Evolutionary conservation across 2,113 vertebrate genomes (phyloP), one percentile per base, ranked within the genome.

Genomic region (Anolis carolinensis): DNA sequence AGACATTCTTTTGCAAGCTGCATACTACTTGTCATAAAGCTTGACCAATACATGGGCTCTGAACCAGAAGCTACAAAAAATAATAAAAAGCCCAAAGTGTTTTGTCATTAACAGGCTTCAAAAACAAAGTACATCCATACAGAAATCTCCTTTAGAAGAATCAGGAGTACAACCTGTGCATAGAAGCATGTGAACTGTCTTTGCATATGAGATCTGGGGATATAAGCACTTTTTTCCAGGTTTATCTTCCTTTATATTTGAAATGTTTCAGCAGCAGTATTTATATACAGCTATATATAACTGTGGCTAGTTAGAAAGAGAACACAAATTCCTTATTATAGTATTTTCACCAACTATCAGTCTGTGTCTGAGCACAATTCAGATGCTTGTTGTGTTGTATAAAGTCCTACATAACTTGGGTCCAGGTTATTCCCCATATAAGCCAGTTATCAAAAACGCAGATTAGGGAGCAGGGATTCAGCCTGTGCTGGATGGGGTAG

Each of bases 1-100:
- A 99, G 96, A 95, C 99, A 99, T 90, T 99, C 99, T 91, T 98
- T 98, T 83, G 99, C 99, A 78, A 99, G 91, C 81, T 99, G 99
- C 98, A 99, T 99, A 81, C 98, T 99, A 94, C 98, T 99, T 1
- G 98, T 98, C 99, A 99, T 99, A 92, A 99, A 99, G 94, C 98
- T 99, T 88, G 99, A 99, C 99, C 98, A 99, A 89, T 96, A 99
- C 99, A 99, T 99, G 44, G 98, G 98, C 91, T 99, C 99, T 84
- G 96, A 96, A 6, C 97, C 98, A 89, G 98, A 98, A 34, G 97
- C 99, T 99, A 92, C 23, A 84, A 62, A 95, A 91, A 89, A 71
- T 86, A 39, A 89, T 6, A 59, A 89, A n/a, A 62, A 71, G 7
- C 44, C 36, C 81, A 63, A 82, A 48, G 81, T 86, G 87, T 48